Base-by-base conservation (phyloP, 2,888 invertebrate genomes). In the Tridacna gigas region DNA sequence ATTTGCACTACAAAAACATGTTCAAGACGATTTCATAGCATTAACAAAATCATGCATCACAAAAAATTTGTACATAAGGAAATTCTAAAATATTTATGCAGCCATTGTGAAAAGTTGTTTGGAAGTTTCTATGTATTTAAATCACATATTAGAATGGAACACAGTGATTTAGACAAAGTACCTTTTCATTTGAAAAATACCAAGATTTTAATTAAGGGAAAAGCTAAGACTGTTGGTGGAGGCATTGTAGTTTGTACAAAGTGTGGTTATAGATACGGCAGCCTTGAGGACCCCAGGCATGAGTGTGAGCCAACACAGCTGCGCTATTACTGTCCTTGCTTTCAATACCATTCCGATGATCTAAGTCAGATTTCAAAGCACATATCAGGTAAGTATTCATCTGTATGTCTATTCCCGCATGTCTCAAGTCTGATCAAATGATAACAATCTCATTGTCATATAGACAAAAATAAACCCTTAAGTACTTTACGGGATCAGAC, bases 281-380 rank as follows among this genome's bases (percentile, higher is more conserved):
- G 51, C 25, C 22, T 37, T 2, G 63, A 63, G 18, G 26, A 51
- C 12, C 18, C 9, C 3, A n/a, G 26, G 25, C 83, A 83, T 73
- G 61, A 61, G 12, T 83, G 83, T 65, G 15, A 25, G 7, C 75
- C 71, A 0, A 45, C 47, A 20, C 22, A 56, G 45, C 56, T 83
- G 12, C 48, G 48, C 26, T 83, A 79, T 26, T 79, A 76, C n/a
- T 83, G 83, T 67, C 83, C 79, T 7, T 79, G 67, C 47, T 83
- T 75, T 51, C n/a, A 69, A 20, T 22, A 18, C 13, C 37, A 45
- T 15, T 73, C 65, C n/a, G 20, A 1, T 3, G 37, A 45, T 18
- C 74, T 45, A 47, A 66, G 66, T 5, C 15, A n/a, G 7, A 48
- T 77, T 20, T 20, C 37, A 48, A 51, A 66, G 28, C 81, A 81